Evolutionary conservation across 92 coral and sea anemone species (phyloP), one percentile per base, ranked within the genome.

Genomic region (Phenganax stokvisi): DNA sequence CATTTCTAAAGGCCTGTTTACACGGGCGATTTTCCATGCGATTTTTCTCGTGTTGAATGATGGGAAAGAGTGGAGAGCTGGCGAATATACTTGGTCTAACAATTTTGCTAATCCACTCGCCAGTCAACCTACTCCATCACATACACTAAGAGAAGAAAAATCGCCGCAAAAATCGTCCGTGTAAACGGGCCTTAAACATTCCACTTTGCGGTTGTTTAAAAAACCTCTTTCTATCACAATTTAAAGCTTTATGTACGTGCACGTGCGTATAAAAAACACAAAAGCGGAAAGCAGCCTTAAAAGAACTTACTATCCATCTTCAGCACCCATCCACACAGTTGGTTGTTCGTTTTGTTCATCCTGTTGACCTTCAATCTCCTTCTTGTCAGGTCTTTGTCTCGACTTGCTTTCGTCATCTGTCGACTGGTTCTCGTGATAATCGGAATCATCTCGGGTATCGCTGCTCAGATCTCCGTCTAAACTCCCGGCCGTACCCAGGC

Each of bases 271-370:
- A 54, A 57, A 27, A 25, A 51, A 80, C 13, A 56, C 54, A 15
- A 79, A 1, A 47, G 3, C 25, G 25, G 25, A 20, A 20, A 20
- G 25, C 25, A 20, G 25, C 81, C 3, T 31, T 37, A 37, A 25
- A 1, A 17, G 10, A 12, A 84, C 90, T 55, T 74, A 96, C 99
- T 93, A 90, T 87, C 99, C 99, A 79, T 96, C 99, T 66, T 96
- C 99, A 10, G 99, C 89, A 3, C 99, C 97, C 64, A 96, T 81
- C 99, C 99, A 96, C 3, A 96, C 96, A 12, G 96, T 86, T 10
- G 97, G 91, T 54, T 90, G 87, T 71, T 92, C 96, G 55, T 90
- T 94, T 27, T 92, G 80, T 8, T 89, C 89, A 59, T 88, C 90
- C 10, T 85, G 76, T 69, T 87, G 82, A 37, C 81, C 86, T 4